Conservation (phyloP, 2,797 vertebrate genomes). For the Acanthurus lineatus region DNA sequence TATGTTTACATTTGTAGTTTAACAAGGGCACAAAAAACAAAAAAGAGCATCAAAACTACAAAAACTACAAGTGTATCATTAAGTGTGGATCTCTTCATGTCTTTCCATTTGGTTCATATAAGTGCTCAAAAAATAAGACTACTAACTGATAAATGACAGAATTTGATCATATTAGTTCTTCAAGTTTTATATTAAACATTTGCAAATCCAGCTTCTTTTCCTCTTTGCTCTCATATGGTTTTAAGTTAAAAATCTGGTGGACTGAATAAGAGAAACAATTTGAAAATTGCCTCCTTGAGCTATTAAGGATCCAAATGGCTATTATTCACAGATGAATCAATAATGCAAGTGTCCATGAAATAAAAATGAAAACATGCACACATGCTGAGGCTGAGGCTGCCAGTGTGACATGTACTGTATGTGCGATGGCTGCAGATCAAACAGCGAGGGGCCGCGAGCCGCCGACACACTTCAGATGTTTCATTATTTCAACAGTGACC, state of each 20-base stretch:
- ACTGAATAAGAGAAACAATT: background rate
- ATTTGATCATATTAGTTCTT: too few species aligned
- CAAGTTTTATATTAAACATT: too few species aligned
- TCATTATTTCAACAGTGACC: slow-evolving; percentile 36
- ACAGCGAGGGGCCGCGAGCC: background rate
- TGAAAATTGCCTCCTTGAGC: background rate
- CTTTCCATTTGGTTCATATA: too few species aligned
- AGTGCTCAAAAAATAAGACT: too few species aligned
- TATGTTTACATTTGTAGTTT: too few species aligned
- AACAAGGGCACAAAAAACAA: too few species aligned
- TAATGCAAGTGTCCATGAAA: background rate
- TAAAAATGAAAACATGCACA: background rate
- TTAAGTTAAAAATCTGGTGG: background rate
- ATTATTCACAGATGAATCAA: background rate
- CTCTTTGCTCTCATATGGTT: background rate
- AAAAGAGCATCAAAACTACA: too few species aligned
- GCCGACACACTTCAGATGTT: slow-evolving; percentile 2
- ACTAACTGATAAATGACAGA: too few species aligned
- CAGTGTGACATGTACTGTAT: slow-evolving; percentile 15
- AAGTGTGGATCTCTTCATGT: too few species aligned
- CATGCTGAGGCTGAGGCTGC: background rate
- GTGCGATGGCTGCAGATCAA: slow-evolving; percentile 47
- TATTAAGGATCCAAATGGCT: background rate
- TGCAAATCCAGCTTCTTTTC: background rate
- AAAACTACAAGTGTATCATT: too few species aligned